Evolutionary conservation across 2,113 vertebrate species (phyloP), one percentile per base, ranked within the genome.

Genomic region (Acanthochromis polyacanthus): DNA sequence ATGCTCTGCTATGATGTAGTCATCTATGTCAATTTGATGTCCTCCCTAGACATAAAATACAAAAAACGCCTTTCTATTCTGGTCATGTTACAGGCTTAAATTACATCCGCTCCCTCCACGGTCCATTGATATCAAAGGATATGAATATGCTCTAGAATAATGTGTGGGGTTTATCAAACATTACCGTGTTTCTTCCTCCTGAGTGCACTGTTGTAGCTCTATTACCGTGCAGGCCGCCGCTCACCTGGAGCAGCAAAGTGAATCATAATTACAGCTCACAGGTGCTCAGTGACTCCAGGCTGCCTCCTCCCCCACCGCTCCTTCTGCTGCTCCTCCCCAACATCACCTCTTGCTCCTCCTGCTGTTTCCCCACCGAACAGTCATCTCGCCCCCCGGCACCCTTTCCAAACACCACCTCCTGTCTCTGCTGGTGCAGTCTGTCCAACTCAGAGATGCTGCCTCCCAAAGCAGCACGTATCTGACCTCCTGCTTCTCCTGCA

Each of bases 251-350:
- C 55, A 43, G 57, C 38, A 70, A 74, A 81, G 71, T 74, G 83
- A 81, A 80, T 83, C 58, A 50, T 83, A 82, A 85, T 85, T 75
- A 80, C 32, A 79, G 81, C 87, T 89, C 75, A 63, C 80, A 83
- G 87, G 78, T 88, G 80, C 58, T 50, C 70, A 17, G 59, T 51
- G 51, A 36, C 52, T 75, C 60, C 51, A 9, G 11, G 48, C 48
- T 19, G 48, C 48, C 19, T 40, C 65, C 66, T 60, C 80, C 66
- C 65, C 57, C 12, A 1, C 67, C 32, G 61, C 66, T 75, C 59
- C 61, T 67, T 38, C 69, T 38, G 28, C 66, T 32, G 2, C 70
- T 68, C 74, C 19, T 74, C 30, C 48, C 10, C 51, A 64, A 36
- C 81, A 57, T 65, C 71, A 67, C 83, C 87, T 58, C 56, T 38